Conservation (phyloP, 2,888 invertebrate species). For the Sicus ferrugineus region DNA sequence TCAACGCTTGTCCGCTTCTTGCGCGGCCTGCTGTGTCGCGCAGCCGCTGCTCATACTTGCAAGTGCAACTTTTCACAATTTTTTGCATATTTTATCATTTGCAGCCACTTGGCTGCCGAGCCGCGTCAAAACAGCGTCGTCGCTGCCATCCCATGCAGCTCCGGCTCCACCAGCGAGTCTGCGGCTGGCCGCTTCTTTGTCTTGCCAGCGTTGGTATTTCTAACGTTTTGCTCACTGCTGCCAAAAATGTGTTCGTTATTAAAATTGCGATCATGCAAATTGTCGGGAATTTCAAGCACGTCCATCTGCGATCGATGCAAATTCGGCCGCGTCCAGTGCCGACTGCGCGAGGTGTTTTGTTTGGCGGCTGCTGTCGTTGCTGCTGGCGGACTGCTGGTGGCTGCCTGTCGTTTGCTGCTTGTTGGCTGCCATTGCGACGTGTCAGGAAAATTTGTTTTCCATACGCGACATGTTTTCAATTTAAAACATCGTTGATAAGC, state of each 20-base stretch:
- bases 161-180: background rate
- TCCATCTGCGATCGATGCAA: conserved; percentile 32
- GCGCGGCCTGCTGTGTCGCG: conserved; percentile 11
- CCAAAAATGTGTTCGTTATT: conserved; percentile 33
- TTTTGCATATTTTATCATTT: conserved; percentile 36
- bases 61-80: conserved; percentile 35
- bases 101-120: conserved; percentile 9
- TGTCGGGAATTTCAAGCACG: conserved; percentile 36
- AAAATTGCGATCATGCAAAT: conserved; percentile 38
- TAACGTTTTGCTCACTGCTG: conserved; percentile 29
- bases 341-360: background rate
- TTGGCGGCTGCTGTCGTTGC: background rate
- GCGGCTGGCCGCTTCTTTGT: background rate
- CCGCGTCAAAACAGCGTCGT: conserved; percentile 22
- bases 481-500: conserved; percentile 9
- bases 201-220: conserved; percentile 7
- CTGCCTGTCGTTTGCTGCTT: background rate
- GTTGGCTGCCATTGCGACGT: background rate
- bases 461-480: conserved; percentile 29
- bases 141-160: background rate
- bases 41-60: conserved; percentile 22
- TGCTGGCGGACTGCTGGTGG: background rate
- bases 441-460: conserved; percentile 29
- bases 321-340: conserved; percentile 10
- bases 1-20: background rate